Evolutionary conservation across 1,140 invertebrate species (phyloP), one percentile per base, ranked within the genome.

Genomic region (Musca domestica): DNA sequence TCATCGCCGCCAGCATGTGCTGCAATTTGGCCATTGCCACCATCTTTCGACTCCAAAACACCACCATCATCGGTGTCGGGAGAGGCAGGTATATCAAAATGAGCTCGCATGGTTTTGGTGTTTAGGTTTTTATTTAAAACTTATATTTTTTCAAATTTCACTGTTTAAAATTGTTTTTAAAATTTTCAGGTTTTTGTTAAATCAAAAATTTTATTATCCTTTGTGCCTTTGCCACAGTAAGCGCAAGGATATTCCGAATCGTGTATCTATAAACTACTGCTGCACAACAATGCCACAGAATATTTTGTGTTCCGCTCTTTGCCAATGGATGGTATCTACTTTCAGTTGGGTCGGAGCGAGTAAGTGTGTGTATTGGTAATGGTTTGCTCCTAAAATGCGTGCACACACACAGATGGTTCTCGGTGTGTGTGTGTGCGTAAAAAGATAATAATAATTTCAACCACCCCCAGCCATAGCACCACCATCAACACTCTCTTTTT

Each of bases 81-180:
- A 17, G 74, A 77, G 67, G 72, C 69, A 48, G 76, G 74, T 63
- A 77, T 74, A 22, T 75, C 78, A 67, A 80, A 80, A 70, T 76
- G 75, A n/a, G 78, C 78, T 27, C 76, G 76, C 78, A 80, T 80
- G 72, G 73, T 75, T n/a, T n/a, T n/a, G n/a, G n/a, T n/a, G n/a
- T 52, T 41, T 49, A 23, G 15, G n/a, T 52, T 63, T 61, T 68
- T 61, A 58, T 64, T 17, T 20, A 6, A 63, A 15, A 23, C 61
- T 30, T 52, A 64, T 52, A 64, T 41, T 68, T 73, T 64, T 71
- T 64, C 41, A n/a, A n/a, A n/a, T n/a, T n/a, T 48, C 14, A 48
- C 27, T 17, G 1, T 63, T 47, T 30, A 30, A 30, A 30, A 30
- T 30, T 4, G n/a, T 4, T 30, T 30, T 30, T 30, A 30, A 30